Conservation (phyloP, 2,797 vertebrate species). For the Synanceia verrucosa region DNA sequence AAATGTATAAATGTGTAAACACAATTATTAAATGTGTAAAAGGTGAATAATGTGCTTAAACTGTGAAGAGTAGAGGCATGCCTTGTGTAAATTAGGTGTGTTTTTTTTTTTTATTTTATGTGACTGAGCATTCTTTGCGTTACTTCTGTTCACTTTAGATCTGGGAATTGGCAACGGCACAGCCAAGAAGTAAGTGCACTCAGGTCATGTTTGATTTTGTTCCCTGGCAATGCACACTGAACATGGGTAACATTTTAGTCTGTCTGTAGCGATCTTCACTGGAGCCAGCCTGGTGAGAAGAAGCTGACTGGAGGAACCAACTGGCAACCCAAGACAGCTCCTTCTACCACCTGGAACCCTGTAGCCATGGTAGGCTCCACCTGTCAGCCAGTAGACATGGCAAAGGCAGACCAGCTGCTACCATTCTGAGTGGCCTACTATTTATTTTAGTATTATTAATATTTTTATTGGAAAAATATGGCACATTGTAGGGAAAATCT, state of each 20-base stretch:
- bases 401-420: not conserved
- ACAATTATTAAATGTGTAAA: not conserved
- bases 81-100: not conserved
- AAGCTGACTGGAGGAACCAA: constrained; percentile 95
- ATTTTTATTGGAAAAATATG: no score
- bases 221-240: not conserved
- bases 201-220: not conserved
- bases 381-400: not conserved
- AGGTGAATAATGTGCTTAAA: not conserved
- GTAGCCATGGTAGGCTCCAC: constrained; percentile 87
- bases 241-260: not conserved
- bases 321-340: constrained; percentile 95
- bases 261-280: constrained; percentile 91
- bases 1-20: not conserved
- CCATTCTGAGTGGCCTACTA: no score
- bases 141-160: constrained; percentile 80
- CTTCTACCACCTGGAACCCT: constrained; percentile 96
- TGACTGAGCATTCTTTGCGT: constrained; percentile 6
- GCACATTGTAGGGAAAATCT: no score
- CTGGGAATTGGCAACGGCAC: constrained; percentile 95
- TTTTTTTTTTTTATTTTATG: no score
- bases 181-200: constrained; percentile 89
- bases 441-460: no score
- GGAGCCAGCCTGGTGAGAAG: constrained; percentile 97
- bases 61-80: not conserved